Percentiles rank a stretch among this genome's conserved stretches.
These are phyloP conservation scores for Opisthocomus hoazin DNA, from an alignment of 2,113 vertebrate genomes.

Conservation along the genomic window DNA sequence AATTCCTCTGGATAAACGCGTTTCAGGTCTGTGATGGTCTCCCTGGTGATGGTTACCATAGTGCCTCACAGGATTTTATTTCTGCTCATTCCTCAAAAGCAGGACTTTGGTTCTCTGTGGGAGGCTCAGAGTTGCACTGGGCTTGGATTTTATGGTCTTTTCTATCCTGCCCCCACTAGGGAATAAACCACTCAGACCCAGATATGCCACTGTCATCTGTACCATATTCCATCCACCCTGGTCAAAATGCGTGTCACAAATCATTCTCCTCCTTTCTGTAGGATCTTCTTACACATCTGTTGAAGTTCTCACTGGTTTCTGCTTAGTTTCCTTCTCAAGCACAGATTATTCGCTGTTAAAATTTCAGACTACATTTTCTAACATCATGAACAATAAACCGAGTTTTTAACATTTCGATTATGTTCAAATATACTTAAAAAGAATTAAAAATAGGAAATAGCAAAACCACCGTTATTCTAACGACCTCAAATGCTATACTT, in stretches of 20 bases:
- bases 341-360: not conserved
- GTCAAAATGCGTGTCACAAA: not conserved
- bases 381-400: accelerated
- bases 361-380: not conserved
- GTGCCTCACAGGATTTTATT: conserved; percentile 30
- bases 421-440: not conserved
- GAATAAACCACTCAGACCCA: not conserved
- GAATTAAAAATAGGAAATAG: not conserved
- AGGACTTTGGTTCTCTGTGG: conserved; percentile 10
- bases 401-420: not conserved
- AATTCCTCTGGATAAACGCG: conserved; percentile 38
- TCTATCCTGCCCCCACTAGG: not conserved
- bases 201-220: not conserved
- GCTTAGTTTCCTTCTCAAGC: not conserved
- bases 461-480: not conserved
- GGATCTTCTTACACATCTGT: not conserved
- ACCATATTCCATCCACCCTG: not conserved
- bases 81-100: conserved; percentile 52
- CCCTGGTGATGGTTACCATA: conserved; percentile 61
- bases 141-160: not conserved
- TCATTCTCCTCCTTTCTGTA: not conserved
- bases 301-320: not conserved
- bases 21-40: conserved; percentile 38
- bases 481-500: not conserved
- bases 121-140: not conserved